Percentiles rank a stretch among this genome's conserved stretches.
These are phyloP conservation scores for Manacus vitellinus DNA, from an alignment of 2,113 vertebrate genomes.

Conservation along the genomic window DNA sequence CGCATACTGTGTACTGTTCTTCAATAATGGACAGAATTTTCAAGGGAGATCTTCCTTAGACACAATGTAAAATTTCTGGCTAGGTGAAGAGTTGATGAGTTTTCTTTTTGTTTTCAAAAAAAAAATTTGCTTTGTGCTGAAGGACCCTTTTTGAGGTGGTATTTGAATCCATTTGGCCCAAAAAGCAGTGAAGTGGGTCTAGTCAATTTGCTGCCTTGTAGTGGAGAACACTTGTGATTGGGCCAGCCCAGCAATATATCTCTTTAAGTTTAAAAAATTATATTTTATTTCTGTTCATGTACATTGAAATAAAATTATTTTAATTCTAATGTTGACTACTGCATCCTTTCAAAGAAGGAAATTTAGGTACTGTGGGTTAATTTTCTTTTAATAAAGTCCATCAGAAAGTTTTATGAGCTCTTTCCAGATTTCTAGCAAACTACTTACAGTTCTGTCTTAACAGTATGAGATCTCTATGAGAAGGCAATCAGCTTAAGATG, in stretches of 20 bases:
- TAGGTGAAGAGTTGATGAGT: background rate
- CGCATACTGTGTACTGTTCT: background rate
- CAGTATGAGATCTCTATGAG: background rate
- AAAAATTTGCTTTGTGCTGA: background rate
- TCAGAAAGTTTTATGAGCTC: background rate
- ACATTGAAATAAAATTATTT: slow-evolving; percentile 66
- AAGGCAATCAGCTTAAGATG: background rate
- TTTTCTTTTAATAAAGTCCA: background rate
- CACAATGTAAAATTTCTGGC: background rate
- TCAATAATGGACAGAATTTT: background rate
- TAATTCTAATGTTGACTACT: slow-evolving; percentile 21
- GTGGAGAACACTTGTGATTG: background rate
- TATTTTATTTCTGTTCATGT: slow-evolving; percentile 58
- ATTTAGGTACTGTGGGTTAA: background rate
- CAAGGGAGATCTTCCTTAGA: background rate
- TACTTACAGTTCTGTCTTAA: background rate
- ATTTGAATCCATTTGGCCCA: background rate
- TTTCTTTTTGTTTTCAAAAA: background rate
- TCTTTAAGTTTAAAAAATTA: slow-evolving; percentile 10
- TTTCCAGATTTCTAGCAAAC: background rate
- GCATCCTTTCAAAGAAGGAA: background rate
- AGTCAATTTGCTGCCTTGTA: background rate
- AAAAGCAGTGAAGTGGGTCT: background rate
- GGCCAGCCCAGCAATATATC: slow-evolving; percentile 55
- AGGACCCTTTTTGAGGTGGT: background rate